phyloP scores from a whole-genome alignment of 2,113 vertebrate species.

The Phrynosoma platyrhinos region DNA sequence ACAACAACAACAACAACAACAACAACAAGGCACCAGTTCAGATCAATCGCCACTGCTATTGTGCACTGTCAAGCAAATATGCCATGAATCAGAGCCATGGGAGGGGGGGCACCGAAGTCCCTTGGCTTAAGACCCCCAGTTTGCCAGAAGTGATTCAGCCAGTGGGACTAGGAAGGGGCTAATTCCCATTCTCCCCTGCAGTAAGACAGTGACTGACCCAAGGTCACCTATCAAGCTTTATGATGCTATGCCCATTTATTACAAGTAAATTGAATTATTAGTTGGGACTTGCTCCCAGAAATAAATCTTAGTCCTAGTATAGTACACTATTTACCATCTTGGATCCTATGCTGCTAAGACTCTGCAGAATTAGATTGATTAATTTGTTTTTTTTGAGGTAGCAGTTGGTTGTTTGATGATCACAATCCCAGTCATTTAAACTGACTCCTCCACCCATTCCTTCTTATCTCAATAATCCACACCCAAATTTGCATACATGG shows the following conservation, averaged over 20 bases:
- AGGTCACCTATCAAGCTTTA: not conserved
- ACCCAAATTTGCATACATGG: not conserved
- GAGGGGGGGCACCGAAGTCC: not conserved
- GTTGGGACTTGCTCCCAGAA: not conserved
- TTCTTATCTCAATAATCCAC: not conserved
- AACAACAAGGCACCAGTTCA: too few species aligned
- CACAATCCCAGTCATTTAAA: not conserved
- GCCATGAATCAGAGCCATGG: not conserved
- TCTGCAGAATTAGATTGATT: not conserved
- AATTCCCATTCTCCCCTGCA: too few species aligned
- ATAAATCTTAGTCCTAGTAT: not conserved
- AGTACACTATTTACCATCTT: not conserved
- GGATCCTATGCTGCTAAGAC: not conserved
- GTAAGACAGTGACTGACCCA: not conserved
- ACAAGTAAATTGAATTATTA: not conserved
- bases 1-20: too few species aligned
- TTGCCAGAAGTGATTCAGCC: too few species aligned
- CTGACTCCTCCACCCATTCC: accelerated
- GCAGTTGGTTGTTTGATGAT: slow-evolving; percentile 12
- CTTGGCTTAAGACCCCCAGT: not conserved
- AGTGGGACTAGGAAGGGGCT: too few species aligned
- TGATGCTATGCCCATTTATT: not conserved
- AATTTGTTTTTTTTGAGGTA: slow-evolving; percentile 1
- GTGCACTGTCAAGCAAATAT: not conserved
- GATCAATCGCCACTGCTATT: too few species aligned